Percentiles rank a stretch among this genome's conserved stretches.
Conservation (phyloP, 1,140 invertebrate species). For the Bombus pyrosoma region DNA sequence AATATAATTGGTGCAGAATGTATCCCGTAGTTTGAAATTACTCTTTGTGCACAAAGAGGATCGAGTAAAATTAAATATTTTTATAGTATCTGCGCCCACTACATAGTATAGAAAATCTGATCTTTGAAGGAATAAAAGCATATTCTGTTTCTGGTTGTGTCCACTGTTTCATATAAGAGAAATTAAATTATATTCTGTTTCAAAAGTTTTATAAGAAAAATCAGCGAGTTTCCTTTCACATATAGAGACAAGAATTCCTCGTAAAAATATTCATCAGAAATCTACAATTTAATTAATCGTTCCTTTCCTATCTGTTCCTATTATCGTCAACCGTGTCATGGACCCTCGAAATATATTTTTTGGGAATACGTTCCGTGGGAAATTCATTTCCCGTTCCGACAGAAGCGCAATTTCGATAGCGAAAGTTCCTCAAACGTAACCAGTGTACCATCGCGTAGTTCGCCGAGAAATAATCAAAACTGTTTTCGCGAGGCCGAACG, state of each 20-base stretch:
- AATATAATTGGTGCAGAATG: too few species aligned
- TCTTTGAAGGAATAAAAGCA: background rate
- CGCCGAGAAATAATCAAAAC: constrained; percentile 56
- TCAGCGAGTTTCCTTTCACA: background rate
- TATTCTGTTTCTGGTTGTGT: background rate
- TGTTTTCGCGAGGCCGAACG: constrained; percentile 28
- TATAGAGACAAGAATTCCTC: background rate
- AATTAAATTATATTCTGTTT: background rate
- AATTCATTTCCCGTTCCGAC: constrained; percentile 8
- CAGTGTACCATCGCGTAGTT: constrained; percentile 11
- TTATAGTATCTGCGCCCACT: background rate
- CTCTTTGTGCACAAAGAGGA: too few species aligned
- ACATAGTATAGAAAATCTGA: background rate
- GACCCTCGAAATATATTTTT: background rate
- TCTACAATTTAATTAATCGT: background rate
- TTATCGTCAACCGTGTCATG: background rate
- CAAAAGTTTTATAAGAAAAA: background rate
- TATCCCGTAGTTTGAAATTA: too few species aligned
- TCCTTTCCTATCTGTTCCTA: background rate
- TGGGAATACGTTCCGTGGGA: too few species aligned
- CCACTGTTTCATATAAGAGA: background rate
- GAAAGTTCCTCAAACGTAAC: constrained; percentile 47
- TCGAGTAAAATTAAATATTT: too few species aligned
- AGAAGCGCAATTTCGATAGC: constrained; percentile 37
- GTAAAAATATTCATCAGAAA: background rate